Evolutionary conservation across 1,140 invertebrate genomes (phyloP).

Genomic region (Hestina assimilis): DNA sequence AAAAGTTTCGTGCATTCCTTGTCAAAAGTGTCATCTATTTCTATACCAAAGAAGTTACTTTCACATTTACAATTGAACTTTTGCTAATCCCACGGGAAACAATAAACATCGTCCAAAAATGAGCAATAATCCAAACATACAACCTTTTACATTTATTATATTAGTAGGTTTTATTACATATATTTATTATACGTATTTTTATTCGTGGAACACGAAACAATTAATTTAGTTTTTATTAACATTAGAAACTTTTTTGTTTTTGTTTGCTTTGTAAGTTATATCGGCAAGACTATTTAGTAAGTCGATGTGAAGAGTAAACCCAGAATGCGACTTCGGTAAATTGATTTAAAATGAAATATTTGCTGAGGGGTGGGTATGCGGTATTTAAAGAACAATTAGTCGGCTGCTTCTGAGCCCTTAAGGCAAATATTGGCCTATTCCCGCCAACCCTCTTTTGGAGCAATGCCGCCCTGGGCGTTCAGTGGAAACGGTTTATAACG

Average conservation of each 20-base stretch:
- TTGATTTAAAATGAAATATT: slow-evolving; percentile 70
- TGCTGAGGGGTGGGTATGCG: slow-evolving; percentile 56
- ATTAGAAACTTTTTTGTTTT: not conserved
- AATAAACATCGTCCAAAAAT: too few relatives aligned
- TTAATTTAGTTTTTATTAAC: not conserved
- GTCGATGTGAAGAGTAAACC: too few relatives aligned
- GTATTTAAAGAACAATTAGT: slow-evolving; percentile 78
- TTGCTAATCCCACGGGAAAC: too few relatives aligned
- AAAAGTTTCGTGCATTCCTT: too few relatives aligned
- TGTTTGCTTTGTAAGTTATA: slow-evolving; percentile 3
- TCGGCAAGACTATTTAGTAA: slow-evolving; percentile 1
- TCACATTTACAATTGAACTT: too few relatives aligned
- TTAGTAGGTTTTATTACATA: too few relatives aligned
- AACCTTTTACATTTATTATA: too few relatives aligned
- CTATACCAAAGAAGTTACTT: too few relatives aligned
- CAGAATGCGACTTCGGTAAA: slow-evolving; percentile 57
- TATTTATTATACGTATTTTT: too few relatives aligned
- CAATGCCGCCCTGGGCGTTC: slow-evolving; percentile 63
- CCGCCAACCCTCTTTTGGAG: slow-evolving; percentile 70
- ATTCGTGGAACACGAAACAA: too few relatives aligned
- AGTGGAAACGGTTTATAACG: slow-evolving; percentile 59
- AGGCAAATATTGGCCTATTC: slow-evolving; percentile 73
- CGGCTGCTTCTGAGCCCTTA: slow-evolving; percentile 68
- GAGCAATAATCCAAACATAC: too few relatives aligned
- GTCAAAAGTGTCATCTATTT: too few relatives aligned